phyloP scores from a whole-genome alignment of 2,113 vertebrate species.

The Nesoenas mayeri region DNA sequence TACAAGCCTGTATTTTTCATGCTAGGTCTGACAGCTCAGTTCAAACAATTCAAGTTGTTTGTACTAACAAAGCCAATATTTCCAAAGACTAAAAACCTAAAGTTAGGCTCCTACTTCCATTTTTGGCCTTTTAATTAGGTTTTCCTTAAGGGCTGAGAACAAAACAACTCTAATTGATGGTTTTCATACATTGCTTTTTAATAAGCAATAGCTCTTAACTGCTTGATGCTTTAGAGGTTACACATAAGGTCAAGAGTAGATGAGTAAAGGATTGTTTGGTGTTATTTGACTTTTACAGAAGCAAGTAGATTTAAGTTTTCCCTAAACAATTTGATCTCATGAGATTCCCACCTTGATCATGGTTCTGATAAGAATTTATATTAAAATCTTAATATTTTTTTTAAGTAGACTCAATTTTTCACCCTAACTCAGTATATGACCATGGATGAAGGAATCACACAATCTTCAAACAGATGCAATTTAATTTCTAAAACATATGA shows the following conservation, averaged over 20 bases:
- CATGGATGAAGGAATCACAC: not conserved
- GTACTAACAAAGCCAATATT: not conserved
- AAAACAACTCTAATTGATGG: not conserved
- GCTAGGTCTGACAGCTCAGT: not conserved
- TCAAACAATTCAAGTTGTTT: not conserved
- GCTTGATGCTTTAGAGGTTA: not conserved
- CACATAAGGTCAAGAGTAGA: not conserved
- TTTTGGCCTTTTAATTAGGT: not conserved
- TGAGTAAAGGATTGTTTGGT: not conserved
- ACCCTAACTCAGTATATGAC: not conserved
- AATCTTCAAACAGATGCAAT: not conserved
- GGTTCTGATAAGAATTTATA: not conserved
- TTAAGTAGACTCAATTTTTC: not conserved
- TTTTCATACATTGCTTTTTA: not conserved
- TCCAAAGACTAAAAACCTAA: not conserved
- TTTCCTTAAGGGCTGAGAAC: constrained; percentile 1
- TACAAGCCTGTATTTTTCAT: not conserved
- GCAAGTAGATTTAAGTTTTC: not conserved
- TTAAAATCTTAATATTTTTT: not conserved
- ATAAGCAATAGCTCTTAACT: not conserved
- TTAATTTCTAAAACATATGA: not conserved
- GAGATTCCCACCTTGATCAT: not conserved
- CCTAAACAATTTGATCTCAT: not conserved
- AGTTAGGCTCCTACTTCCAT: not conserved
- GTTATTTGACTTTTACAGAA: not conserved